Base-by-base conservation (phyloP, 2,113 vertebrate genomes). In the Saimiri boliviensis region DNA sequence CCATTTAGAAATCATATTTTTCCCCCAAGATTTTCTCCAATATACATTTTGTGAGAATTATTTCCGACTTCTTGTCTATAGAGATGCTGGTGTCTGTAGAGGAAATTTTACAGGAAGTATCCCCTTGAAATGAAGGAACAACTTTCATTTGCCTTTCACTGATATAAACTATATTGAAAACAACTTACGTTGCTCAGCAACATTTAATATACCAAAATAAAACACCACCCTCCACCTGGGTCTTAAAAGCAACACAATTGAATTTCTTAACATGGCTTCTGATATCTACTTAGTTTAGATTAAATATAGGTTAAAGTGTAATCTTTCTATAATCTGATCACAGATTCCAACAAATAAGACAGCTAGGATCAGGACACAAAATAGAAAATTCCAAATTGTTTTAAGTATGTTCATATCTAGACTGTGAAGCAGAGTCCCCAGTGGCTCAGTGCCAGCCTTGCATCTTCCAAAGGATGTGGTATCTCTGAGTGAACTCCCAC, bases 161-260 rank as follows among this genome's bases (percentile, higher is more conserved):
- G 97, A 49, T 96, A 76, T 93, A 97, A 98, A 97, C n/a, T 87
- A n/a, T 63, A 97, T 91, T 95, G 90, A 88, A 98, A 98, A 98
- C 92, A 90, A 23, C 49, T 94, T 63, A 3, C 10, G n/a, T 95
- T 97, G 23, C 86, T 97, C 63, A 58, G 96, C 54, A 89, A 68
- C 82, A 94, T 70, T 89, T 96, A 90, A 90, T 97, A 96, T 81
- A 92, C 25, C 45, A 88, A 98, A 98, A 97, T 86, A 98, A 98
- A 98, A 96, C 79, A 2, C 35, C 97, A 32, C 71, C 52, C 94
- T 97, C 82, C n/a, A 66, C 56, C 71, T 35, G 66, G 73, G 58
- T 97, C 66, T 97, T 95, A 89, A 97, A 98, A 97, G 94, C 13
- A 58, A 27, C 30, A 42, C 70, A 97, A 98, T 89, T 58, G 2